Evolutionary conservation across 2,113 vertebrate species (phyloP).

Genomic region (Pagrus major): DNA sequence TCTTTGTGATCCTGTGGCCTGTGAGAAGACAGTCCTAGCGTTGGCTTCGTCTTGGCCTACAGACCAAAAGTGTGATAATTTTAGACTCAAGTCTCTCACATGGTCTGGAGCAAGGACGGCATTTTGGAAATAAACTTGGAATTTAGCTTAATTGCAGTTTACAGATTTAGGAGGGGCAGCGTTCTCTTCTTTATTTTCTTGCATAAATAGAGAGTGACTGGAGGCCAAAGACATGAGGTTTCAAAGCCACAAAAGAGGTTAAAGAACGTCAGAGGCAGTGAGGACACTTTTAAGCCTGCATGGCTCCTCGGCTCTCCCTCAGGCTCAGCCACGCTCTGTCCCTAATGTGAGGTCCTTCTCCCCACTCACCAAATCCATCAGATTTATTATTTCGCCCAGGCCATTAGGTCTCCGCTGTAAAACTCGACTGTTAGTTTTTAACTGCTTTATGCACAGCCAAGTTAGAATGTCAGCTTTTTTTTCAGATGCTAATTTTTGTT

Average conservation of each 20-base stretch:
- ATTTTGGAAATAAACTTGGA: conserved; percentile 88
- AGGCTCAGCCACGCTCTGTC: conserved; percentile 42
- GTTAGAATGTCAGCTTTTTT: conserved; percentile 49
- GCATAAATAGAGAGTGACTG: conserved; percentile 86
- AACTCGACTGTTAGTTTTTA: conserved; percentile 56
- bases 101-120: conserved; percentile 85
- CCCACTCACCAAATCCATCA: conserved; percentile 62
- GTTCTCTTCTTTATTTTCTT: conserved; percentile 87
- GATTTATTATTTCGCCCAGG: conserved; percentile 59
- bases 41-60: conserved; percentile 78
- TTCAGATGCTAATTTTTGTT: conserved; percentile 54
- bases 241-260: conserved; percentile 84
- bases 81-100: conserved; percentile 85
- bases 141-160: conserved; percentile 89
- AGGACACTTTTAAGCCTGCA: conserved; percentile 74
- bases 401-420: conserved; percentile 57
- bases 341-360: conserved; percentile 51
- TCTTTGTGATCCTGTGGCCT: conserved; percentile 65
- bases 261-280: conserved; percentile 81
- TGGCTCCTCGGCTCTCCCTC: conserved; percentile 50
- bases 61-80: conserved; percentile 88
- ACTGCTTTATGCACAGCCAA: conserved; percentile 48
- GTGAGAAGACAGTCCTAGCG: conserved; percentile 68
- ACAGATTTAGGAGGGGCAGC: conserved; percentile 87
- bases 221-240: conserved; percentile 87